Conservation (phyloP, 2,113 vertebrate species). For the Alectura lathami region DNA sequence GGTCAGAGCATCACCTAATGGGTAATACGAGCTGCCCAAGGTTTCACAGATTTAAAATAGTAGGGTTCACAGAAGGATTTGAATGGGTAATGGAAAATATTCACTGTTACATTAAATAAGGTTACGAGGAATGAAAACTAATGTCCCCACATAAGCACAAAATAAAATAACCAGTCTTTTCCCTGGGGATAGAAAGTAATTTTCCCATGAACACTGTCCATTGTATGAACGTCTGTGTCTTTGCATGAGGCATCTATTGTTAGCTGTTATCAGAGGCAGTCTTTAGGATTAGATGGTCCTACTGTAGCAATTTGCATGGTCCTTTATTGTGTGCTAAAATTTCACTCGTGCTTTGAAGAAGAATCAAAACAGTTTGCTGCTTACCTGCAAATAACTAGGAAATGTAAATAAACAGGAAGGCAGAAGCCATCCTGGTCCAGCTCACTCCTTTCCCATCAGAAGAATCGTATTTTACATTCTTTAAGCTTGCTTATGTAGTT, state of each 20-base stretch:
- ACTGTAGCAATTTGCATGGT: neutral
- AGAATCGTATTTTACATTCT: neutral
- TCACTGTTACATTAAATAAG: neutral
- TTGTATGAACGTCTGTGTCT: neutral
- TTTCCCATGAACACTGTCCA: neutral
- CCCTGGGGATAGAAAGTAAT: neutral
- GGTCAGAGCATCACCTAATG: neutral
- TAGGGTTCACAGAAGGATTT: neutral
- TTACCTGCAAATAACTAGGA: neutral
- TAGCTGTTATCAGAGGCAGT: neutral
- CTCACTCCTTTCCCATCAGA: neutral
- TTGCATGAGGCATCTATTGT: neutral
- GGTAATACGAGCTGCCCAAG: neutral
- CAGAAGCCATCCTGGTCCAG: neutral
- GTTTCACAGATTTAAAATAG: neutral
- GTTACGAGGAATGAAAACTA: neutral
- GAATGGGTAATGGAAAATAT: neutral
- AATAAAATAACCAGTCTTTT: neutral
- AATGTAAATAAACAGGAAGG: neutral
- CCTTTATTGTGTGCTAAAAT: neutral
- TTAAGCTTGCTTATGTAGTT: conserved; percentile 44
- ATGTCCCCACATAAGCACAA: neutral
- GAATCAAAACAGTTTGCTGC: neutral
- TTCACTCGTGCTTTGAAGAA: neutral
- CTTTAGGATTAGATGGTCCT: neutral